phyloP scores from a whole-genome alignment of 1,140 invertebrate species.

The Elymnias hypermnestra region DNA sequence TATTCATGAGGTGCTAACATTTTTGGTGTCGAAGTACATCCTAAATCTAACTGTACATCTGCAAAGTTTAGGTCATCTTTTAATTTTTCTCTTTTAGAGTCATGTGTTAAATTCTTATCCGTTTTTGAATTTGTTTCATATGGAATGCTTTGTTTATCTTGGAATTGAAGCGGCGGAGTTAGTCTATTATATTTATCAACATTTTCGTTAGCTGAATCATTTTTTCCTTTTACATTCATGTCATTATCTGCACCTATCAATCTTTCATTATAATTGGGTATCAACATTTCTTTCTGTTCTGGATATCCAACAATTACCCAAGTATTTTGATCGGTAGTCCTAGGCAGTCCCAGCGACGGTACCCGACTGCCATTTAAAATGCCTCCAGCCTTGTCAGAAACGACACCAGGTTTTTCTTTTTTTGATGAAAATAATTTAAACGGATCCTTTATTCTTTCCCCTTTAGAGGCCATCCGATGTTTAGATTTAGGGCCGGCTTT shows the following conservation, averaged over 20 bases:
- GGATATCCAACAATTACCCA: conserved; percentile 66
- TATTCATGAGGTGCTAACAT: conserved; percentile 61
- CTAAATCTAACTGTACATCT: conserved; percentile 63
- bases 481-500: conserved; percentile 61
- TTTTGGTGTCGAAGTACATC: conserved; percentile 72
- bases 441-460: conserved; percentile 47
- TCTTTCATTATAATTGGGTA: conserved; percentile 63
- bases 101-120: conserved; percentile 52
- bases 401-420: conserved; percentile 52
- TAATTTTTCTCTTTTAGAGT: conserved; percentile 69
- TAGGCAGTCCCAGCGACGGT: conserved; percentile 63
- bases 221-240: conserved; percentile 39
- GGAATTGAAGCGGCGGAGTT: conserved; percentile 65
- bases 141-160: conserved; percentile 62
- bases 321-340: conserved; percentile 48
- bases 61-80: conserved; percentile 61
- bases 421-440: conserved; percentile 62
- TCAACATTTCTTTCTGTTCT: conserved; percentile 56
- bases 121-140: conserved; percentile 54
- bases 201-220: conserved; percentile 38
- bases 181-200: conserved; percentile 47
- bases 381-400: conserved; percentile 51
- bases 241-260: conserved; percentile 43
- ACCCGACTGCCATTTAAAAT: conserved; percentile 59
- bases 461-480: conserved; percentile 46